A percentile compares a stretch with the other conserved stretches of the same genome.
These are phyloP conservation scores for Ormyrus rosae DNA, from an alignment of 2,888 invertebrate genomes.

Conservation along the genomic window DNA sequence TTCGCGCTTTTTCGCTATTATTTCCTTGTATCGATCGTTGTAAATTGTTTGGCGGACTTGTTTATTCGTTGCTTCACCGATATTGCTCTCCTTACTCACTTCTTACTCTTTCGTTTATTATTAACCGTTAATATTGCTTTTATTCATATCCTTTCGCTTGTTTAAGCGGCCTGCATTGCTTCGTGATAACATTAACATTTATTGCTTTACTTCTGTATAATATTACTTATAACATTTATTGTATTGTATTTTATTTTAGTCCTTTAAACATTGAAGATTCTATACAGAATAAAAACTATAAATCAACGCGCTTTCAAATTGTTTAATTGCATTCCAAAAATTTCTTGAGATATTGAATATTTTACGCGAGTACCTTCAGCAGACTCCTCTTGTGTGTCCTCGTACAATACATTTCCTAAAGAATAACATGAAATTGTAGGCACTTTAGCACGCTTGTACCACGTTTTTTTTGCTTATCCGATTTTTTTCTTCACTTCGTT, in stretches of 20 bases:
- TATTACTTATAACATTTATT: conserved; percentile 35
- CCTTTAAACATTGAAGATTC: background rate
- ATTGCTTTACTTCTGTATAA: conserved; percentile 17
- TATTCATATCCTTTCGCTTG: conserved; percentile 6
- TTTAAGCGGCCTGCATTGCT: conserved; percentile 8
- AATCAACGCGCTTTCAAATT: background rate
- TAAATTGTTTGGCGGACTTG: conserved; percentile 32
- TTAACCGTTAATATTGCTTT: conserved; percentile 43
- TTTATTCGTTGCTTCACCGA: conserved; percentile 13
- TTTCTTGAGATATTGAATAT: background rate
- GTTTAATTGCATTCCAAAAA: too few species aligned
- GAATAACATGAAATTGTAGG: conserved; percentile 63
- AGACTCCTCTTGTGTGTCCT: conserved; percentile 12
- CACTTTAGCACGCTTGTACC: conserved; percentile 63
- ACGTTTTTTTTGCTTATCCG: conserved; percentile 24
- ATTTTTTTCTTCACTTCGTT: conserved; percentile 27
- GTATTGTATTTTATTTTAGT: conserved; percentile 30
- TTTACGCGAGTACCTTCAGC: conserved; percentile 9
- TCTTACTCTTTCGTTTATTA: conserved; percentile 11
- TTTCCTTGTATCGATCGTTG: conserved; percentile 39
- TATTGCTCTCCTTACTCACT: background rate
- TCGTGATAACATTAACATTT: background rate
- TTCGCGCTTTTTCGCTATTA: conserved; percentile 35
- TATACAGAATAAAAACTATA: background rate
- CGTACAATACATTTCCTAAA: conserved; percentile 34